These are phyloP conservation scores for Poecilia picta DNA, from an alignment of 2,797 vertebrate species.

Conservation along the genomic window DNA sequence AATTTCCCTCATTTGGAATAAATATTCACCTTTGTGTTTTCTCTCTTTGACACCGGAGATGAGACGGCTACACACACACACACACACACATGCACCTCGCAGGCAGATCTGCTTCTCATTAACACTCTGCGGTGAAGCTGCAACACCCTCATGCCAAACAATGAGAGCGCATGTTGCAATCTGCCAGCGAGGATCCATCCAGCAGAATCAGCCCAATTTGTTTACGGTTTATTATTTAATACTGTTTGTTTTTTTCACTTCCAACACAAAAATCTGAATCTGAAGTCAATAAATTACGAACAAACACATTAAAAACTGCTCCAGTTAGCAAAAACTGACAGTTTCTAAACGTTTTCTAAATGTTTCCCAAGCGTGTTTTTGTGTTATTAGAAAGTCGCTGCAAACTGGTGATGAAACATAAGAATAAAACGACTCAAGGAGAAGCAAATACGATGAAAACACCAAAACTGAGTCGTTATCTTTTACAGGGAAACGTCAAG, in stretches of 20 bases:
- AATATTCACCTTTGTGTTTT: constrained; percentile 72
- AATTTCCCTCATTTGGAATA: constrained; percentile 71
- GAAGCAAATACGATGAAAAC: neutral
- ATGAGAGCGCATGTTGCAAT: constrained; percentile 11
- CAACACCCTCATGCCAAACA: constrained; percentile 20
- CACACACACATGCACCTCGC: constrained; percentile 26
- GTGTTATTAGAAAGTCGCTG: constrained; percentile 32
- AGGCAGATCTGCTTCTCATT: constrained; percentile 67
- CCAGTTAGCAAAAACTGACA: neutral
- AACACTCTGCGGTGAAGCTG: constrained; percentile 58
- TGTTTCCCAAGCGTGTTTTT: constrained; percentile 34
- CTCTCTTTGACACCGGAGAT: constrained; percentile 60
- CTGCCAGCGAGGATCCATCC: constrained; percentile 46
- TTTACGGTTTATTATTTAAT: constrained; percentile 42
- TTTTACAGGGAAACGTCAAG: neutral
- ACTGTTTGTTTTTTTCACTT: constrained; percentile 25
- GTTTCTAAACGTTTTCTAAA: constrained; percentile 66
- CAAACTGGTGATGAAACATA: neutral
- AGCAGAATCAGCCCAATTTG: constrained; percentile 33
- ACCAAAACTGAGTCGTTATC: neutral
- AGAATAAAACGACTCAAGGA: neutral
- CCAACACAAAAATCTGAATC: constrained; percentile 36
- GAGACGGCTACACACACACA: constrained; percentile 33
- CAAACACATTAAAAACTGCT: constrained; percentile 36
- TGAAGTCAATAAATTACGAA: constrained; percentile 63